Conservation (phyloP, 35 echinoderm and acorn worm genomes). For the Patiria miniata region DNA sequence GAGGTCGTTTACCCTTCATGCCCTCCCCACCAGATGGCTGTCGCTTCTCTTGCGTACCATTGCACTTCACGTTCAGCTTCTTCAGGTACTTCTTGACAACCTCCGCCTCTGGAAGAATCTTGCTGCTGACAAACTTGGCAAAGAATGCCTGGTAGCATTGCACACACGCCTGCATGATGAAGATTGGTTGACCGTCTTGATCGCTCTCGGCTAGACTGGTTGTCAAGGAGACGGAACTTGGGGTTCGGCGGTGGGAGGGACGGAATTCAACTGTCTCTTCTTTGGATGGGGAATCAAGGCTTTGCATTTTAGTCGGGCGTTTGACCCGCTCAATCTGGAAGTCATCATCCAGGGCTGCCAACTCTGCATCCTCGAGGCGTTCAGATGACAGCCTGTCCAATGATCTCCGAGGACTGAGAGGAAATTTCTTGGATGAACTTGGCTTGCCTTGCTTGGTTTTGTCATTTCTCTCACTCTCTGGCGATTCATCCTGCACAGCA, state of each 20-base stretch:
- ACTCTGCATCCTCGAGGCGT: constrained; percentile 33
- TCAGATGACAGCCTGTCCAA: constrained; percentile 76
- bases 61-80: constrained; percentile 62
- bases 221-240: constrained; percentile 52
- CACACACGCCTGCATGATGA: constrained; percentile 96
- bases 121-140: constrained; percentile 82
- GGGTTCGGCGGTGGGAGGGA: constrained; percentile 41
- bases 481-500: not conserved
- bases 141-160: constrained; percentile 95
- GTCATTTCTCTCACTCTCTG: constrained; percentile 25
- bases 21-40: constrained; percentile 7
- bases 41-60: not conserved
- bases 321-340: constrained; percentile 18
- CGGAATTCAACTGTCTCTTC: not conserved
- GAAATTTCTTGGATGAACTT: not conserved
- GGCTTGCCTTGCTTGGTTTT: not conserved
- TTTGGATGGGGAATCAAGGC: not conserved
- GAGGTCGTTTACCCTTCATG: not conserved
- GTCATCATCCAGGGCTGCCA: not conserved
- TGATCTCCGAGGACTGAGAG: constrained; percentile 61
- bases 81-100: constrained; percentile 60
- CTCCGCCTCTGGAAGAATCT: constrained; percentile 82
- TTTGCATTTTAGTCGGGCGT: not conserved
- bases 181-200: constrained; percentile 74
- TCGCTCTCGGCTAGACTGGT: constrained; percentile 55